Evolutionary conservation across 2,888 invertebrate species (phyloP).

Genomic region (Parascotia fuliginaria): DNA sequence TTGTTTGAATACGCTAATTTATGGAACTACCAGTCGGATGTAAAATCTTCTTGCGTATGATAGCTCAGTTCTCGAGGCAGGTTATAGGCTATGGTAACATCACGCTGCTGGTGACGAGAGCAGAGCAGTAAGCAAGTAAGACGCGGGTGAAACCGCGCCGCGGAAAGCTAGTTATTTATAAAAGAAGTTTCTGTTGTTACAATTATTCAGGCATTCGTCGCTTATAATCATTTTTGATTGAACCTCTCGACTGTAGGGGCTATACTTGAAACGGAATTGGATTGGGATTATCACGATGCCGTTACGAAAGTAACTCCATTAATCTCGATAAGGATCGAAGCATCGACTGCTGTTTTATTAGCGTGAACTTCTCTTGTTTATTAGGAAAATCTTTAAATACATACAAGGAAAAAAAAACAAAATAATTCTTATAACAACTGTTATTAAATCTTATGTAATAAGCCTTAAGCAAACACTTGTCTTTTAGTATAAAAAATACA

Average conservation of each 20-base stretch:
- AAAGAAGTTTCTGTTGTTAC: too few relatives aligned
- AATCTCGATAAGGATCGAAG: constrained; percentile 48
- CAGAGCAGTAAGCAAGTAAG: too few relatives aligned
- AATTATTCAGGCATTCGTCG: constrained; percentile 45
- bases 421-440: neutral
- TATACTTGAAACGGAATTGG: constrained; percentile 57
- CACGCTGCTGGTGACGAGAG: too few relatives aligned
- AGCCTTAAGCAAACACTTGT: neutral
- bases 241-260: constrained; percentile 45
- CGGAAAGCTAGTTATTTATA: too few relatives aligned
- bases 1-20: too few relatives aligned
- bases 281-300: constrained; percentile 54
- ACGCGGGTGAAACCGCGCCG: too few relatives aligned
- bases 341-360: constrained; percentile 39
- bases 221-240: constrained; percentile 57
- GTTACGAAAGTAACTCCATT: constrained; percentile 46
- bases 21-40: too few relatives aligned
- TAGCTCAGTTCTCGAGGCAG: too few relatives aligned
- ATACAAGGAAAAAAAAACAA: constrained; percentile 4
- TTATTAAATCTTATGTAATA: neutral
- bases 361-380: constrained; percentile 23
- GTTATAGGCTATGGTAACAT: too few relatives aligned
- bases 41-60: too few relatives aligned
- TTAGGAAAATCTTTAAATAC: constrained; percentile 15
- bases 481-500: constrained; percentile 1